Conservation (phyloP, 2,113 vertebrate species). For the Mustelus asterias region DNA sequence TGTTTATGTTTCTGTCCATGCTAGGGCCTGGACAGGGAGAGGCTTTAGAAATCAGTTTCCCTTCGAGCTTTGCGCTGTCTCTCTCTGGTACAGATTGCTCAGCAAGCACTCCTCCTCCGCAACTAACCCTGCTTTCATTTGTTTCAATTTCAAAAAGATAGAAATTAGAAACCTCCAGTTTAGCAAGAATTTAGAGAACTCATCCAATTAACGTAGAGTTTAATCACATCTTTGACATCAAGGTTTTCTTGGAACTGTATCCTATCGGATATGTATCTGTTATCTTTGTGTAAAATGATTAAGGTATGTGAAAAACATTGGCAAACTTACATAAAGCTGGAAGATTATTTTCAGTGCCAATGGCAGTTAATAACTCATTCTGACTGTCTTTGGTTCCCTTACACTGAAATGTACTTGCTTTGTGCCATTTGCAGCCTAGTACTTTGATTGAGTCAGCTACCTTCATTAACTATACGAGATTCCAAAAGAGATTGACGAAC, state of each 20-base stretch:
- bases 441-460: neutral
- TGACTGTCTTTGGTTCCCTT: neutral
- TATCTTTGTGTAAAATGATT: slow-evolving; percentile 24
- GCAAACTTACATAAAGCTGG: neutral
- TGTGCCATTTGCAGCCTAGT: neutral
- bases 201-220: neutral
- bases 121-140: slow-evolving; percentile 1
- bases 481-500: neutral
- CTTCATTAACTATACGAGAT: neutral
- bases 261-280: neutral
- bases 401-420: neutral
- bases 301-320: neutral
- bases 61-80: slow-evolving; percentile 13
- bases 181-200: neutral
- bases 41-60: neutral
- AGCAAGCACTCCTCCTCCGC: slow-evolving; percentile 6
- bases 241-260: slow-evolving; percentile 3
- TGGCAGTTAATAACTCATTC: slow-evolving; percentile 13
- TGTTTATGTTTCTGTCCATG: slow-evolving; percentile 25
- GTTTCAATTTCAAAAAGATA: neutral
- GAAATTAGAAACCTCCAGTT: neutral
- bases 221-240: slow-evolving; percentile 10
- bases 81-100: slow-evolving; percentile 33
- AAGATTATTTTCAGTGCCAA: neutral
- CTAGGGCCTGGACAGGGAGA: neutral